Evolutionary conservation across 2,113 vertebrate genomes (phyloP).

Genomic region (Periophthalmus modestus): DNA sequence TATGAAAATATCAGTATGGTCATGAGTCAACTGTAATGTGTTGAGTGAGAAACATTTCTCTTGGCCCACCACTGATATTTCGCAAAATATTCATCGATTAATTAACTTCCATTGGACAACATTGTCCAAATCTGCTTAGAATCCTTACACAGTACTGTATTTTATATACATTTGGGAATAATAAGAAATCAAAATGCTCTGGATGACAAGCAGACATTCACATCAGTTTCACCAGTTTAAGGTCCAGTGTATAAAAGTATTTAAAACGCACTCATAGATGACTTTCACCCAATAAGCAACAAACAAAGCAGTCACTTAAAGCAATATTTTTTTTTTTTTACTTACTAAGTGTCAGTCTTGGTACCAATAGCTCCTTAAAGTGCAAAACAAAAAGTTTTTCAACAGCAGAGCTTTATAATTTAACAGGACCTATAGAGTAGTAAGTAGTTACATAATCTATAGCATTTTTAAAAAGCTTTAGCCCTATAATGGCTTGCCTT

Average conservation of each 20-base stretch:
- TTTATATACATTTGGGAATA: slow-evolving; percentile 10
- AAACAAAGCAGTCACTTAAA: slow-evolving; percentile 2
- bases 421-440: slow-evolving; percentile 25
- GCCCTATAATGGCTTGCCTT: slow-evolving; percentile 31
- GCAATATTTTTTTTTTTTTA: slow-evolving; percentile 8
- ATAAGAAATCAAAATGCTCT: slow-evolving; percentile 23
- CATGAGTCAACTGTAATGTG: background rate
- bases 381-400: slow-evolving; percentile 16
- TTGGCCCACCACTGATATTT: background rate
- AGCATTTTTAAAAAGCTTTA: slow-evolving; percentile 23
- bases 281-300: slow-evolving; percentile 10
- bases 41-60: background rate
- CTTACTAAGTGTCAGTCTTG: slow-evolving; percentile 7
- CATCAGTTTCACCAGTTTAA: slow-evolving; percentile 47
- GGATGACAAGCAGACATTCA: slow-evolving; percentile 47
- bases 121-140: background rate
- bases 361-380: slow-evolving; percentile 18
- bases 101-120: background rate
- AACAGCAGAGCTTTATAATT: slow-evolving; percentile 2
- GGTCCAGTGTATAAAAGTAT: slow-evolving; percentile 56
- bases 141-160: slow-evolving; percentile 4
- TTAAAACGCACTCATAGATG: slow-evolving; percentile 10
- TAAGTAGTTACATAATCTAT: slow-evolving; percentile 8
- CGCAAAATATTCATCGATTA: background rate
- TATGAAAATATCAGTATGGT: background rate